Percentiles rank a stretch among this genome's conserved stretches.
phyloP scores from a whole-genome alignment of 2,888 invertebrate genomes.

The Chrysomela aeneicollis region DNA sequence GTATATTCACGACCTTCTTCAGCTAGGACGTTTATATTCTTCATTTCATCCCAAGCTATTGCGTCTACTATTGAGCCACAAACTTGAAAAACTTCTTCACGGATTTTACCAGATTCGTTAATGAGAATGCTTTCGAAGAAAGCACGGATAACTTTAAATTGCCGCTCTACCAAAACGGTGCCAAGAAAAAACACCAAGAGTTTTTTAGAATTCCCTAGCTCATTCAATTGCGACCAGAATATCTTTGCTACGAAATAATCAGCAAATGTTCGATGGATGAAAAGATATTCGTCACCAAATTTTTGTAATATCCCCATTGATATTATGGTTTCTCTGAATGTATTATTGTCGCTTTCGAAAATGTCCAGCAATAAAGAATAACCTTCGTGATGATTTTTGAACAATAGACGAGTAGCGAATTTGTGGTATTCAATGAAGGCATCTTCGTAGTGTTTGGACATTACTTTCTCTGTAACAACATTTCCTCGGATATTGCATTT shows the following conservation, averaged over 20 bases:
- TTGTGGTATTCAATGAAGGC: constrained; percentile 7
- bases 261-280: constrained; percentile 24
- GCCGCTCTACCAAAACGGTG: not conserved
- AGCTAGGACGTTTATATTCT: not conserved
- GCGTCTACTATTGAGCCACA: not conserved
- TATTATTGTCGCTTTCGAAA: not conserved
- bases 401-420: constrained; percentile 8
- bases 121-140: constrained; percentile 1
- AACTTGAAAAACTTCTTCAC: not conserved
- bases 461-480: not conserved
- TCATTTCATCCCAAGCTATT: not conserved
- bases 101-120: not conserved
- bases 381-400: not conserved
- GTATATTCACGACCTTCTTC: not conserved
- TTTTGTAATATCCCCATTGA: constrained; percentile 19
- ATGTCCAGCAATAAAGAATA: constrained; percentile 7
- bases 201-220: not conserved
- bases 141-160: not conserved
- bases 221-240: not conserved
- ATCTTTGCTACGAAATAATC: constrained; percentile 21
- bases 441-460: constrained; percentile 11
- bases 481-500: constrained; percentile 20
- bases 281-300: not conserved
- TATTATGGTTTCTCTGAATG: not conserved
- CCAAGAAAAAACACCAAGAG: not conserved